Evolutionary conservation across 2,797 vertebrate species (phyloP).

Genomic region (Enteromius radiatus): DNA sequence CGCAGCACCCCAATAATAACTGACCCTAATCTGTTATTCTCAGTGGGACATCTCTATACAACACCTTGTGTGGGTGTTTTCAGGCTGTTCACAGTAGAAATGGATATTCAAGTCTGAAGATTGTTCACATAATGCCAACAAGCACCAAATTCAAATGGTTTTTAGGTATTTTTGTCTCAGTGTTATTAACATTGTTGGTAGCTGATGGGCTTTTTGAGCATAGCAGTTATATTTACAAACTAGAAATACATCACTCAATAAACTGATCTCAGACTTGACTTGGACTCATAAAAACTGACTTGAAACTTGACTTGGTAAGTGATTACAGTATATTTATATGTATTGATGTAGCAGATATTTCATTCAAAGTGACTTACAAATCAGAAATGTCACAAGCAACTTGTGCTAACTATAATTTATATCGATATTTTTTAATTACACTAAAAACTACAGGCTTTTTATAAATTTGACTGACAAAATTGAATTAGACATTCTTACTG

Average conservation of each 20-base stretch:
- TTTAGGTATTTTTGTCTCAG: neutral
- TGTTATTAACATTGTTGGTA: neutral
- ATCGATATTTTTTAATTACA: neutral
- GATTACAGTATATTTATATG: neutral
- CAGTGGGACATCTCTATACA: neutral
- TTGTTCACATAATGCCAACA: constrained; percentile 5
- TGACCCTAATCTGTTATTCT: constrained; percentile 48
- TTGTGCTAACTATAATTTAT: neutral
- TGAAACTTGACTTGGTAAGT: neutral
- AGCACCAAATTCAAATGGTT: neutral
- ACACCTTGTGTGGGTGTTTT: constrained; percentile 26
- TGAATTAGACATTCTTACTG: neutral
- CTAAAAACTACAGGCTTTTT: neutral
- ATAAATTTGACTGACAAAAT: neutral
- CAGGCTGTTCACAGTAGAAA: constrained; percentile 7
- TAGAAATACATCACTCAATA: neutral
- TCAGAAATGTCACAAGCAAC: neutral
- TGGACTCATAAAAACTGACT: neutral
- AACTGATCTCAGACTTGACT: neutral
- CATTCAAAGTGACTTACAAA: neutral
- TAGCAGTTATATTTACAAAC: neutral
- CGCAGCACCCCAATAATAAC: constrained; percentile 41
- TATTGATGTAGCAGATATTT: neutral
- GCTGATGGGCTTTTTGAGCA: neutral
- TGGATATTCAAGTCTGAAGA: neutral